Base-by-base conservation (phyloP, 2,113 vertebrate species). In the Lates calcarifer region DNA sequence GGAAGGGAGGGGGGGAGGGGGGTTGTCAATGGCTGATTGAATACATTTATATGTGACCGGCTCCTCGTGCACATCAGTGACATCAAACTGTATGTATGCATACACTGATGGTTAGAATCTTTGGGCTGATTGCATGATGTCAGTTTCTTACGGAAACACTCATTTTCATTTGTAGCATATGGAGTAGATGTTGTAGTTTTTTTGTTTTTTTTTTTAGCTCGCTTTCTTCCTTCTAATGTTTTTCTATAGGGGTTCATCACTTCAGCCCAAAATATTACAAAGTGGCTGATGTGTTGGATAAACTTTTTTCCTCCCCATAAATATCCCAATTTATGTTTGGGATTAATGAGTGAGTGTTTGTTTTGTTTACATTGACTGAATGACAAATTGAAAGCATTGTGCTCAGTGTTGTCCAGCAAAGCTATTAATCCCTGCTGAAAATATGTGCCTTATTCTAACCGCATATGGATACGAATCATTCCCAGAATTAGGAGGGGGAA, bases 311-410 rank as follows among this genome's bases (percentile, higher is more conserved):
- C 53, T 5, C 4, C 24, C n/a, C 67, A 71, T 79, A 58, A 68
- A 83, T 75, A 79, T 79, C 43, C 69, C 53, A 65, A 74, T 89
- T 84, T 88, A 76, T 78, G 60, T 87, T 88, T 79, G 79, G 84
- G 81, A 89, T 93, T 90, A 90, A 84, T 89, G 80, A 63, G 33
- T 79, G 45, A 83, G 69, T 85, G 74, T 81, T 63, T 82, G 68
- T 84, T 84, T 67, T 89, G 86, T 88, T 88, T 82, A 81, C 85
- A 88, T 88, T 74, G 81, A 81, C 77, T 72, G 45, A 43, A 43
- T 29, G 86, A 90, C 86, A 90, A 89, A 87, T 71, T 79, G 84
- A 68, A 67, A 79, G 65, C 80, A 87, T 79, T 87, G 89, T 90
- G 74, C 69, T 4, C 74, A 71, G 77, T 81, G 82, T 87, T 86